Evolutionary conservation across 2,888 invertebrate species (phyloP).

Genomic region (Congeria kusceri): DNA sequence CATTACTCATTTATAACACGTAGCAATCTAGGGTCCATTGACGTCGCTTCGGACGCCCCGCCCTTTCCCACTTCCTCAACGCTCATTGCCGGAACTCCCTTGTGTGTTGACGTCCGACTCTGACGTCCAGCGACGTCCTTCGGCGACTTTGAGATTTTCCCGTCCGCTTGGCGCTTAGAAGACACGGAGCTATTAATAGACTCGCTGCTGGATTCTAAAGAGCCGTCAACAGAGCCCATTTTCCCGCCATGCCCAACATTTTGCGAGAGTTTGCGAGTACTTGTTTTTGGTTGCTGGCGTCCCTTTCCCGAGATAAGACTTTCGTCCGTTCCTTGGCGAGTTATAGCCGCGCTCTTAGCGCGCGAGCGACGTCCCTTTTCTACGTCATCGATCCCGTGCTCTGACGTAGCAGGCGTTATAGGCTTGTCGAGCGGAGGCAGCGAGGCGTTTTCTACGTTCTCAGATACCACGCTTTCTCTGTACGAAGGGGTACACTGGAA

Average conservation of each 20-base stretch:
- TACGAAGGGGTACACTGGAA: slow-evolving; percentile 79
- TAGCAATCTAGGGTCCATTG: too few relatives aligned
- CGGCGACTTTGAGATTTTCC: slow-evolving; percentile 42
- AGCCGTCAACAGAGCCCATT: slow-evolving; percentile 61
- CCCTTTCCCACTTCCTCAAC: slow-evolving; percentile 39
- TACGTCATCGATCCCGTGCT: slow-evolving; percentile 63
- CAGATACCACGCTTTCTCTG: slow-evolving; percentile 61
- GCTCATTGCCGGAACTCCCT: slow-evolving; percentile 47
- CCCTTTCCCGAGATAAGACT: slow-evolving; percentile 37
- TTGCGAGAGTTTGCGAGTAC: slow-evolving; percentile 59
- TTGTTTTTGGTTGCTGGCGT: slow-evolving; percentile 41
- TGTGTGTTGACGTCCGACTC: slow-evolving; percentile 59
- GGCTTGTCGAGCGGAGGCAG: slow-evolving; percentile 56
- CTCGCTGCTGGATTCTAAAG: slow-evolving; percentile 71
- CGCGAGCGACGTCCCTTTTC: slow-evolving; percentile 48
- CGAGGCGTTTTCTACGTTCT: slow-evolving; percentile 33
- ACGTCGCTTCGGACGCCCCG: too few relatives aligned
- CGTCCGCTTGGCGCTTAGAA: slow-evolving; percentile 66
- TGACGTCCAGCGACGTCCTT: slow-evolving; percentile 49
- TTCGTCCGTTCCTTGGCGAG: slow-evolving; percentile 59
- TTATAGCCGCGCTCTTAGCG: slow-evolving; percentile 58
- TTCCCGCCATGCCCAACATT: slow-evolving; percentile 58
- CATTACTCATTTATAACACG: too few relatives aligned
- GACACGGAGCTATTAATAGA: slow-evolving; percentile 70
- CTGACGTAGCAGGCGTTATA: slow-evolving; percentile 62